A percentile compares a stretch with the other conserved stretches of the same genome.
Conservation (phyloP, 2,797 vertebrate species). For the Neosalanx taihuensis region DNA sequence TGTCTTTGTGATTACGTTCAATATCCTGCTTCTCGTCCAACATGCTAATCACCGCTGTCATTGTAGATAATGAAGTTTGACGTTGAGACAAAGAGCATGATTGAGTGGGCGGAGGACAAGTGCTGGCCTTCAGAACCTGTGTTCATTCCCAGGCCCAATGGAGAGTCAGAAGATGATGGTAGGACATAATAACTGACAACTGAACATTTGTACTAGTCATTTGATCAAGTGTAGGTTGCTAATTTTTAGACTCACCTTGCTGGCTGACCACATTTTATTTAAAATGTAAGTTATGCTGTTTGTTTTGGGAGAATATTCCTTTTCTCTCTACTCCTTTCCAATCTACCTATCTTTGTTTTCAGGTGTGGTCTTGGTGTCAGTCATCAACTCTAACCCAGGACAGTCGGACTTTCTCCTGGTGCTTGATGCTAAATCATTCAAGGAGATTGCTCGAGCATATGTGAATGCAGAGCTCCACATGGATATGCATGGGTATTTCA, state of each 20-base stretch:
- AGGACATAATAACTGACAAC: background rate
- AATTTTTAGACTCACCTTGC: background rate
- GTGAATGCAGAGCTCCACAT: slow-evolving; percentile 73
- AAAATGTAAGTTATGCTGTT: background rate
- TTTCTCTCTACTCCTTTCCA: background rate
- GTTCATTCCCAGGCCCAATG: slow-evolving; percentile 81
- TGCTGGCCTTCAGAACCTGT: slow-evolving; percentile 83
- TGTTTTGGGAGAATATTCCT: background rate
- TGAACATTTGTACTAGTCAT: background rate
- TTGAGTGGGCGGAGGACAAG: slow-evolving; percentile 76
- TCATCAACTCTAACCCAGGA: slow-evolving; percentile 74
- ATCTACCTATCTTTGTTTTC: slow-evolving; percentile 20
- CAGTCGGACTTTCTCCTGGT: slow-evolving; percentile 80
- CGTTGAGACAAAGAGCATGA: slow-evolving; percentile 72
- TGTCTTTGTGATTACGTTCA: background rate
- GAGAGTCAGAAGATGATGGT: slow-evolving; percentile 89
- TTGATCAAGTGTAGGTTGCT: background rate
- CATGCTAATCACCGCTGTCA: slow-evolving; percentile 1
- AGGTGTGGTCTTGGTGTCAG: slow-evolving; percentile 81
- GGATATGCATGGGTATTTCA: slow-evolving; percentile 89
- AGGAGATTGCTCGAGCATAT: slow-evolving; percentile 82
- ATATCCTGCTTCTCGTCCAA: background rate
- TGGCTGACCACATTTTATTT: background rate
- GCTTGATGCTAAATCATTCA: slow-evolving; percentile 85
- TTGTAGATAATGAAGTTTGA: slow-evolving; percentile 83